Evolutionary conservation across 2,888 invertebrate species (phyloP), one percentile per base, ranked within the genome.

Genomic region (Melolontha melolontha): DNA sequence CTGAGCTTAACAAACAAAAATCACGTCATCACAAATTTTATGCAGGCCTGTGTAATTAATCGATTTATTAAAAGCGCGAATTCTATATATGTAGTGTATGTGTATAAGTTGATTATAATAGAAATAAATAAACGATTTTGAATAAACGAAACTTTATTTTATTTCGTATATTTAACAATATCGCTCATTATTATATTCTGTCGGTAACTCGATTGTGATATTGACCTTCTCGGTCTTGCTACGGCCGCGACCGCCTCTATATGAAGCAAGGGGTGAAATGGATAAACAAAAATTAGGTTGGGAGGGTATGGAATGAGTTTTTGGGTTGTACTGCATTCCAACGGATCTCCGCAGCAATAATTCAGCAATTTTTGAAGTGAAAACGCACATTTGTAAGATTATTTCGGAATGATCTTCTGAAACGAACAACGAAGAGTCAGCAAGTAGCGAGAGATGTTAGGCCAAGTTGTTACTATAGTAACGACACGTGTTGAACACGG

Each of bases 401-500:
- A 80, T 80, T 80, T 78, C 74, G 76, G 75, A 77, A 79, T 78
- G 79, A 80, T 80, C 79, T 78, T 75, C 72, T 75, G 73, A 57
- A 77, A 78, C 75, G 75, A 75, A 75, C 72, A 72, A 74, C 27
- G 78, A 78, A 75, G 78, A 80, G 79, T 80, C 79, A 79, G 80
- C 79, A 77, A 79, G 78, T 77, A 74, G 74, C 74, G 51, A 49
- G 77, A 78, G 77, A 79, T 76, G 75, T 74, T 79, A 77, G 77
- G 77, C 80, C 78, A 80, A 80, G 80, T 80, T 79, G 83, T 83
- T 82, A 81, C 81, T 80, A 82, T 82, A 80, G 83, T 75, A 80
- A 83, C 83, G 81, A 83, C 83, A 83, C 83, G 83, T 82, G 83
- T 83, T 82, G 82, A 82, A 79, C 80, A 79, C 79, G 79, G 80